phyloP scores from a whole-genome alignment of 2,113 vertebrate genomes.

The Pteronura brasiliensis region DNA sequence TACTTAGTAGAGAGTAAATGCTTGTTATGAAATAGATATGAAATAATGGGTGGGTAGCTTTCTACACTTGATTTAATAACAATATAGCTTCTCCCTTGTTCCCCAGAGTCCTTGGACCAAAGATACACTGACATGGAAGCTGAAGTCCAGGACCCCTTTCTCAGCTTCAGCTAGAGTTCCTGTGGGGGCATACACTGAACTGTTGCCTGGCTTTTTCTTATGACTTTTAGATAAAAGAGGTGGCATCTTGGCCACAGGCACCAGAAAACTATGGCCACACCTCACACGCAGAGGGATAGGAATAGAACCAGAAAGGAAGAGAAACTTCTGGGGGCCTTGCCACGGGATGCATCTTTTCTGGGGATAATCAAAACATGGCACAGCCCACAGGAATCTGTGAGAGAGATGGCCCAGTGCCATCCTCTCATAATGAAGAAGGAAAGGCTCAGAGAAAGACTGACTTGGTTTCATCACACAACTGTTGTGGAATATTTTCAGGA shows the following conservation, averaged over 20 bases:
- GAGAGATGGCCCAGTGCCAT: accelerated
- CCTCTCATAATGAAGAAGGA: background rate
- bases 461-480: background rate
- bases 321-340: background rate
- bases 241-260: background rate
- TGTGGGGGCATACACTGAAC: background rate
- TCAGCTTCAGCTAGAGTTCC: background rate
- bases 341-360: background rate
- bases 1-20: background rate
- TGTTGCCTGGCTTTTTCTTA: background rate
- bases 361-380: background rate
- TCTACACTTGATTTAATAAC: background rate
- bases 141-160: background rate
- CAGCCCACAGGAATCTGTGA: background rate
- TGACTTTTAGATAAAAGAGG: background rate
- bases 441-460: background rate
- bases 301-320: background rate
- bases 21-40: background rate
- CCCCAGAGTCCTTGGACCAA: background rate
- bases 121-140: background rate
- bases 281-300: background rate
- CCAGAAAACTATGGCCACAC: background rate
- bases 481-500: background rate
- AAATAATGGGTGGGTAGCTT: background rate
- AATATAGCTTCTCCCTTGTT: background rate